Base-by-base conservation (phyloP, 37 sponge, comb jelly and placozoan genomes). In the Oopsacas minuta region DNA sequence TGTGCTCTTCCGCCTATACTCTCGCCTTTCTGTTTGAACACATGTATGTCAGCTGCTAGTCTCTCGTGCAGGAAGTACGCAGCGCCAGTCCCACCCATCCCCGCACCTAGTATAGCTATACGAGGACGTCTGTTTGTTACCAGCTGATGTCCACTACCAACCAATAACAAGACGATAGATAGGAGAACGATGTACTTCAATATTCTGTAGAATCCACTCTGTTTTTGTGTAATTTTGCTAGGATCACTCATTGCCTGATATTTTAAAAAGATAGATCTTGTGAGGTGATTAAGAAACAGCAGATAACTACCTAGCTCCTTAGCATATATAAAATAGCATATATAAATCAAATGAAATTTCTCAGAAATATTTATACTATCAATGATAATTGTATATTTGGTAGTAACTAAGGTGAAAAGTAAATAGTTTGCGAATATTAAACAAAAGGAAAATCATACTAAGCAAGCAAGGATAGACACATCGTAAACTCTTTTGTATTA, bases 11-110 rank as follows among this genome's bases (percentile, higher is more conserved):
- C 92, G 35, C 95, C 95, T 0, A 91, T 85, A 10, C 37, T 39
- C 36, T 86, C 83, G 17, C 75, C 91, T 22, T 85, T 86, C 82
- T 83, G 86, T 22, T 53, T 81, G 84, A 84, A 95, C 30, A 95
- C 90, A 83, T 95, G 87, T 35, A 95, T 86, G 39, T 87, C 87
- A 1, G 88, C 89, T 30, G 91, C 93, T 17, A 85, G 30, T 3
- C 75, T 28, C 46, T 92, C 90, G 17, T 89, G 83, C 28, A 95
- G 90, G 85, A 95, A 95, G 83, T 89, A 86, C 0, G 92, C 95
- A 1, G 90, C 84, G 15, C 75, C 84, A 36, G 89, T 86, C 0
- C 95, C 95, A 0, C 95, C 95, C 1, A 92, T 25, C 22, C 75
- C 75, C 28, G 75, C 75, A 3, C 75, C 75, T 12, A 61, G 30